Percentiles rank a stretch among this genome's conserved stretches.
Evolutionary conservation across 1,140 invertebrate genomes (phyloP).

Genomic region (Riptortus pedestris): DNA sequence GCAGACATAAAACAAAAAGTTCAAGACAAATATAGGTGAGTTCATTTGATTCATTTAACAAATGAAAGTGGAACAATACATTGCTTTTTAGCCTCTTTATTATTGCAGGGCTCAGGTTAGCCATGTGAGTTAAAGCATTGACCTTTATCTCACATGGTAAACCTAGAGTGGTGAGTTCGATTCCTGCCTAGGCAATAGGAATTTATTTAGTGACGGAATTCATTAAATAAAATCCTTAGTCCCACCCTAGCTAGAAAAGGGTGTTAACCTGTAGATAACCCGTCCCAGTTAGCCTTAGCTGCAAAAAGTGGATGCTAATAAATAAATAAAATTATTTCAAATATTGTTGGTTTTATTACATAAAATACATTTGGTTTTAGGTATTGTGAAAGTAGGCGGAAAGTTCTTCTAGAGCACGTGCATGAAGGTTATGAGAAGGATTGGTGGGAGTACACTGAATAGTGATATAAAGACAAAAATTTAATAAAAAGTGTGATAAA

Average conservation of each 20-base stretch:
- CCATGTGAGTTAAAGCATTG: too few species aligned
- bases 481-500: neutral
- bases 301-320: too few species aligned
- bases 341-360: too few species aligned
- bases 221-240: neutral
- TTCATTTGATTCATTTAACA: neutral
- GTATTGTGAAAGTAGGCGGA: conserved; percentile 92
- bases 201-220: neutral
- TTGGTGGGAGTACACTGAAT: conserved; percentile 91
- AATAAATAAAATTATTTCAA: too few species aligned
- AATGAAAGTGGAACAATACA: neutral
- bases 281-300: too few species aligned
- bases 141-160: too few species aligned
- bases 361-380: too few species aligned
- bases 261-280: too few species aligned
- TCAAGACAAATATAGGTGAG: conserved; percentile 94
- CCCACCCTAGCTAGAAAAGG: too few species aligned
- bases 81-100: neutral
- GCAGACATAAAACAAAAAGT: conserved; percentile 98
- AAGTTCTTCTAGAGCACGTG: conserved; percentile 90
- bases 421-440: conserved; percentile 98
- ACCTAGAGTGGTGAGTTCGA: too few species aligned
- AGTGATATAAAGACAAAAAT: conserved; percentile 32
- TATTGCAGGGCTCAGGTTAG: neutral
- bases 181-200: too few species aligned